phyloP scores from a whole-genome alignment of 1,140 invertebrate species.

The Globodera ellingtonae region DNA sequence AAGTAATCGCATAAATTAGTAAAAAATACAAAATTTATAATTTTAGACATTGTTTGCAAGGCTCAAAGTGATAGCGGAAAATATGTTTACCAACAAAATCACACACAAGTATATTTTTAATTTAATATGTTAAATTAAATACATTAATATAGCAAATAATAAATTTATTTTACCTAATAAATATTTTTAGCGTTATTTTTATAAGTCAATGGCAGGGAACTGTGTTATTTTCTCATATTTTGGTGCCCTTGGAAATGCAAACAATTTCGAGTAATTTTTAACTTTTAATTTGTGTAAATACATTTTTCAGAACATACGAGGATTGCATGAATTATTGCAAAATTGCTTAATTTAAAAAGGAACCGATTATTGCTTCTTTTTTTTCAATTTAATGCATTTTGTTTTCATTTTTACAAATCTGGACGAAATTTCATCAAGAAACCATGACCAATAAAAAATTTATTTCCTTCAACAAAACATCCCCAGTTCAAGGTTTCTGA shows the following conservation, averaged over 20 bases:
- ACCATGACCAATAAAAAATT: too few species aligned
- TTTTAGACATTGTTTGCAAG: constrained; percentile 55
- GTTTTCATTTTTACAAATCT: too few species aligned
- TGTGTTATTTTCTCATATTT: constrained; percentile 64
- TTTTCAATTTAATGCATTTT: too few species aligned
- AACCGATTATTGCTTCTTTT: too few species aligned
- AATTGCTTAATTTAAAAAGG: background rate
- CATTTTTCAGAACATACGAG: constrained; percentile 48
- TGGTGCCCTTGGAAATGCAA: constrained; percentile 58
- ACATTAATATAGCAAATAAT: constrained; percentile 37
- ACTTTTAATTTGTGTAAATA: background rate
- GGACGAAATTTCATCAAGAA: too few species aligned
- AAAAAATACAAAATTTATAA: background rate
- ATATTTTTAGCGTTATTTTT: constrained; percentile 50
- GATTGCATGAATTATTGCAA: constrained; percentile 73
- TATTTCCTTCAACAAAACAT: too few species aligned
- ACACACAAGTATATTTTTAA: constrained; percentile 45
- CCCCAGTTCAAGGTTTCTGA: too few species aligned
- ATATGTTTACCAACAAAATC: constrained; percentile 46
- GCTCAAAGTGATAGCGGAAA: constrained; percentile 61
- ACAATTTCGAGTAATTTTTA: constrained; percentile 57
- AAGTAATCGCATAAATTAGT: background rate
- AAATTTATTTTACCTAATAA: background rate
- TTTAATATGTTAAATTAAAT: background rate
- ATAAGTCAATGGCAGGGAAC: constrained; percentile 49